These are phyloP conservation scores for Chrysolina oricalcia DNA, from an alignment of 2,888 invertebrate genomes.

Conservation along the genomic window DNA sequence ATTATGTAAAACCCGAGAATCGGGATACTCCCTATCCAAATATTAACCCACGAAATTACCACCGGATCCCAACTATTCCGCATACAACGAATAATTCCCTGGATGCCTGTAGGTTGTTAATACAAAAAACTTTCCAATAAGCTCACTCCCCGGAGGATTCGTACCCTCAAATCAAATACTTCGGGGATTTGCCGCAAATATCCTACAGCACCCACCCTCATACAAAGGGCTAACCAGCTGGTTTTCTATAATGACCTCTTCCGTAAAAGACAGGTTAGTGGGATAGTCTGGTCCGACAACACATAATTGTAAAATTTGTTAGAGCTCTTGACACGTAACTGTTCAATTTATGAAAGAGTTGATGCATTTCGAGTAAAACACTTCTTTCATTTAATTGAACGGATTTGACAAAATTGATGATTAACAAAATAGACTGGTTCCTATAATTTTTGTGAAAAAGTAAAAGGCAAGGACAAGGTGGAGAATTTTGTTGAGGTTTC, in stretches of 20 bases:
- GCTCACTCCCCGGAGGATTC: slow-evolving; percentile 47
- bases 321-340: too few relatives aligned
- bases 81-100: slow-evolving; percentile 35
- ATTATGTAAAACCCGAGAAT: background rate
- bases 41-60: slow-evolving; percentile 16
- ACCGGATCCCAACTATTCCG: slow-evolving; percentile 10
- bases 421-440: too few relatives aligned
- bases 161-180: slow-evolving; percentile 50
- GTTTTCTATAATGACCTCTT: slow-evolving; percentile 47
- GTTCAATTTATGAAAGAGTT: too few relatives aligned
- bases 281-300: slow-evolving; percentile 37
- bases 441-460: too few relatives aligned
- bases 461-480: too few relatives aligned
- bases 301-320: slow-evolving; percentile 43
- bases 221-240: slow-evolving; percentile 40
- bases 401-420: too few relatives aligned
- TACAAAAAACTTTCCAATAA: slow-evolving; percentile 37
- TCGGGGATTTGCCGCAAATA: slow-evolving; percentile 46
- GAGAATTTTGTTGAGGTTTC: too few relatives aligned
- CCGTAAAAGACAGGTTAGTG: slow-evolving; percentile 48
- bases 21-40: slow-evolving; percentile 9
- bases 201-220: slow-evolving; percentile 38
- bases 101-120: slow-evolving; percentile 37
- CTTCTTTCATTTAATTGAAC: too few relatives aligned
- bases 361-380: too few relatives aligned